These are phyloP conservation scores for Chelonia mydas DNA, from an alignment of 2,797 vertebrate species.

Conservation along the genomic window DNA sequence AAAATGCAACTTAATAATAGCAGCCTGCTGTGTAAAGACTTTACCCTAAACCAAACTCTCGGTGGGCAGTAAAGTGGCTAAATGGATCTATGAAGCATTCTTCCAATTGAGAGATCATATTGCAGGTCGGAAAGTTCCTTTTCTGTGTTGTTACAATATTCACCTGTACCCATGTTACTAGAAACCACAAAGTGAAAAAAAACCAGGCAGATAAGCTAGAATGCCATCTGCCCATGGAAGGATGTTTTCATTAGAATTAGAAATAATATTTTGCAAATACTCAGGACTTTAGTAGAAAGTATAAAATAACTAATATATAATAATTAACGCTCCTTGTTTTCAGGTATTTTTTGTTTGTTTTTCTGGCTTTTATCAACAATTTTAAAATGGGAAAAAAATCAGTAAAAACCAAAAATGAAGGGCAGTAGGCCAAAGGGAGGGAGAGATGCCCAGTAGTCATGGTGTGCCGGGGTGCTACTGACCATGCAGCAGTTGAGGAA, in stretches of 20 bases:
- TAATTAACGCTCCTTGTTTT: not conserved
- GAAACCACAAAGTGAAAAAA: not conserved
- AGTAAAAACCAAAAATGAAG: not conserved
- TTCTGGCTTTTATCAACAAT: not conserved
- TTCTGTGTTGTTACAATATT: not conserved
- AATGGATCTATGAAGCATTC: not conserved
- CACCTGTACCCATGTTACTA: not conserved
- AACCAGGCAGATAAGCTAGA: not conserved
- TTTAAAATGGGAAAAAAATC: not conserved
- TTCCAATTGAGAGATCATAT: not conserved
- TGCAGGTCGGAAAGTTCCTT: not conserved
- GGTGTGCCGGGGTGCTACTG: too few relatives aligned
- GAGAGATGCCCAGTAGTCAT: too few relatives aligned
- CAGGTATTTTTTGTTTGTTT: not conserved
- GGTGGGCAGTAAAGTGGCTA: not conserved
- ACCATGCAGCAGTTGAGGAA: too few relatives aligned
- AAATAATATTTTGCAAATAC: not conserved
- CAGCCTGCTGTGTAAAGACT: slow-evolving; percentile 1
- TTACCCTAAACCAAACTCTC: not conserved
- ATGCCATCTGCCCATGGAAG: not conserved
- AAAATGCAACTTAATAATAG: not conserved
- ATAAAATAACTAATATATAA: not conserved
- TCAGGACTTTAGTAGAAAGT: not conserved
- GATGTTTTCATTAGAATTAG: not conserved
- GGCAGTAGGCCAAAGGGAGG: too few relatives aligned